Base-by-base conservation (phyloP, 92 coral and sea anemone genomes). In the Epizoanthus scotinus region DNA sequence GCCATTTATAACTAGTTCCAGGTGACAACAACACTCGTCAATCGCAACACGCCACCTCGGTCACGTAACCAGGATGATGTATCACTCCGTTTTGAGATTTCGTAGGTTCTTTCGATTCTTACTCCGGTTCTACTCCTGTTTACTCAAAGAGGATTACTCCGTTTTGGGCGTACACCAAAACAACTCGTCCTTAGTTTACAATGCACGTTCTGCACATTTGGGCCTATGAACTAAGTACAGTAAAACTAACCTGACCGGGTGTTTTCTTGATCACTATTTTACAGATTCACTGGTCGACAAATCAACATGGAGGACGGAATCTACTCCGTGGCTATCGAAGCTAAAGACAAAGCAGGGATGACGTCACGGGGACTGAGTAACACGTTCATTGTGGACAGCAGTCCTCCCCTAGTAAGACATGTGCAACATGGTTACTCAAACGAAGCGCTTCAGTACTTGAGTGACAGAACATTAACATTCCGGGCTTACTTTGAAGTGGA, bases 331-430 rank as follows among this genome's bases (percentile, higher is more conserved):
- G 90, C 86, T 15, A 91, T 95, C 14, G 91, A 89, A 77, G 99
- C 99, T 6, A 88, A 66, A 26, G 99, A 95, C 75, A 91, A 83
- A 52, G 99, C 98, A 2, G 99, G 99, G 26, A 82, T 84, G 81
- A 85, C 75, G 19, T 56, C 94, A 52, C 86, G 85, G 20, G 93
- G 94, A 0, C 78, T 89, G 55, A 93, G 98, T 19, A 91, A 93
- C 63, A 87, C 95, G 29, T 88, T 95, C 78, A 93, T 93, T 64
- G 92, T 95, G 31, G 99, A 95, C 83, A 87, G 91, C 83, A 95
- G 87, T 12, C 96, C 99, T 8, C 95, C 98, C 19, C 78, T 44
- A 24, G 79, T 93, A 36, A 83, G 66, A 5, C 67, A 73, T 57
- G 77, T 95, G 44, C 96, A 95, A 53, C 99, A 95, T 71, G 98